Conservation (phyloP, 2,888 invertebrate genomes). For the Rhingia campestris region DNA sequence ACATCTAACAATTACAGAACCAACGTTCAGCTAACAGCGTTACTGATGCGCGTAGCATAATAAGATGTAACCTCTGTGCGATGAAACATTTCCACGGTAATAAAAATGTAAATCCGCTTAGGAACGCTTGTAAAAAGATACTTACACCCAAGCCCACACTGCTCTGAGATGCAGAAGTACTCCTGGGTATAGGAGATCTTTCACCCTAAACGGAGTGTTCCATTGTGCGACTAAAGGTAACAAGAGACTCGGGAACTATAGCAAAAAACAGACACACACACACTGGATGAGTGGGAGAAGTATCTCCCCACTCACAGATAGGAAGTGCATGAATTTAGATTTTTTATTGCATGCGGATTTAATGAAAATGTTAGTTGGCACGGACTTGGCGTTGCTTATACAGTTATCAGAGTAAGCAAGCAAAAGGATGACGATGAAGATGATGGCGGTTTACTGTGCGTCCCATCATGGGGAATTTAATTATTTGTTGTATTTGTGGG, state of each 20-base stretch:
- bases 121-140: slow-evolving; percentile 62
- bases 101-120: slow-evolving; percentile 71
- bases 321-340: slow-evolving; percentile 38
- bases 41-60: slow-evolving; percentile 24
- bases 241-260: slow-evolving; percentile 8
- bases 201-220: slow-evolving; percentile 35
- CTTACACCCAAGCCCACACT: slow-evolving; percentile 30
- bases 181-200: slow-evolving; percentile 8
- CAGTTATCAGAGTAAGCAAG: neutral
- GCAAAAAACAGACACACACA: neutral
- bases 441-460: slow-evolving; percentile 31
- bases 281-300: slow-evolving; percentile 11
- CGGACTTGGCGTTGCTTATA: slow-evolving; percentile 39
- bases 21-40: slow-evolving; percentile 7
- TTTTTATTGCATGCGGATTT: slow-evolving; percentile 13
- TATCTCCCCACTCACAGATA: neutral
- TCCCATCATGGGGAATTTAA: neutral
- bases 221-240: slow-evolving; percentile 36
- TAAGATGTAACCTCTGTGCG: slow-evolving; percentile 53
- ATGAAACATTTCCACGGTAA: slow-evolving; percentile 65
- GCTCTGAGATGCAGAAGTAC: neutral
- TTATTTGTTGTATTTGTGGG: slow-evolving; percentile 43
- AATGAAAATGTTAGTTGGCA: slow-evolving; percentile 40
- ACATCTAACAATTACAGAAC: slow-evolving; percentile 29
- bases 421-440: slow-evolving; percentile 11